These are phyloP conservation scores for Thalpophila matura DNA, from an alignment of 2,888 invertebrate species.

Conservation along the genomic window DNA sequence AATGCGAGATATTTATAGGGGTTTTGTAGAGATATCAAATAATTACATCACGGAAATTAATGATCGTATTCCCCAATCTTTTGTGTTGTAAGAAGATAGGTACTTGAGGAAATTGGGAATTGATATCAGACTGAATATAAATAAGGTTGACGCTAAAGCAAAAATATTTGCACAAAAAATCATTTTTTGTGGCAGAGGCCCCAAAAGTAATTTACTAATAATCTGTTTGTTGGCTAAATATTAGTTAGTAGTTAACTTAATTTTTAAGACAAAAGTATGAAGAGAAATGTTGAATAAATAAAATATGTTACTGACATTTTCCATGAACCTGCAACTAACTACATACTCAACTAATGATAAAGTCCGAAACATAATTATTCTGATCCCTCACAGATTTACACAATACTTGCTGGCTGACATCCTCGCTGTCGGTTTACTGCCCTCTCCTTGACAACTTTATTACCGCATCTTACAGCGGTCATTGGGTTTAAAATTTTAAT, in stretches of 20 bases:
- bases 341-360: slow-evolving; percentile 12
- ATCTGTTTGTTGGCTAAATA: no score
- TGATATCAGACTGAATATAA: slow-evolving; percentile 37
- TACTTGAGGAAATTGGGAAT: slow-evolving; percentile 40
- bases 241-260: no score
- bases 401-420: slow-evolving; percentile 62
- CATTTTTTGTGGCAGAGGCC: neutral
- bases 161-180: neutral
- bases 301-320: neutral
- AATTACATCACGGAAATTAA: slow-evolving; percentile 49
- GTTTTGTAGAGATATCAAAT: slow-evolving; percentile 48
- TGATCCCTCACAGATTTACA: slow-evolving; percentile 61
- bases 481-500: slow-evolving; percentile 82
- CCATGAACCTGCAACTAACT: slow-evolving; percentile 10
- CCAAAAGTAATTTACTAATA: no score
- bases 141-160: slow-evolving; percentile 26
- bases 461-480: slow-evolving; percentile 74
- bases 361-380: slow-evolving; percentile 45
- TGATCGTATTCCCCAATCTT: slow-evolving; percentile 42
- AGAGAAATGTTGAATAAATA: no score
- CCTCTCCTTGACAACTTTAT: slow-evolving; percentile 78
- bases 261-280: no score
- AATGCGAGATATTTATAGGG: slow-evolving; percentile 42
- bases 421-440: slow-evolving; percentile 74
- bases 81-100: slow-evolving; percentile 28